Percentiles rank a stretch among this genome's conserved stretches.
Evolutionary conservation across 2,888 invertebrate genomes (phyloP).

Genomic region (Eupithecia exiguata): DNA sequence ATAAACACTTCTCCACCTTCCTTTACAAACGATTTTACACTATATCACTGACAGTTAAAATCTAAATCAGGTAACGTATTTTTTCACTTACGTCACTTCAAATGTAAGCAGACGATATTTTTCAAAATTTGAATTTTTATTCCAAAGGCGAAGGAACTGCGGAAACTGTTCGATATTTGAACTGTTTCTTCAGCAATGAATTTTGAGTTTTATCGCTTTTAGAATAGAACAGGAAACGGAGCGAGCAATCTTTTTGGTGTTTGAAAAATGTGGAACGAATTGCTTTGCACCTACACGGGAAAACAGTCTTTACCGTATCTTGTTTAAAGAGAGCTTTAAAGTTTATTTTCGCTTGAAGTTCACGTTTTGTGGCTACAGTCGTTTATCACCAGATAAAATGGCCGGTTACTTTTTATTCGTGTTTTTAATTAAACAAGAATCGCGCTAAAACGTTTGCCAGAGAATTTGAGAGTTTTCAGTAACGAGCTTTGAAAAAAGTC

Average conservation of each 20-base stretch:
- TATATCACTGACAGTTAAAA: slow-evolving; percentile 39
- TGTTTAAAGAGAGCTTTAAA: slow-evolving; percentile 34
- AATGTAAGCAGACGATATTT: slow-evolving; percentile 16
- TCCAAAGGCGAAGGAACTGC: slow-evolving; percentile 38
- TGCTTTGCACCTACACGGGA: slow-evolving; percentile 40
- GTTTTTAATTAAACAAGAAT: slow-evolving; percentile 80
- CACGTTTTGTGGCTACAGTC: slow-evolving; percentile 52
- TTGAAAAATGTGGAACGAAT: slow-evolving; percentile 53
- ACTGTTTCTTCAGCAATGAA: slow-evolving; percentile 58
- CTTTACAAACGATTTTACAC: slow-evolving; percentile 59
- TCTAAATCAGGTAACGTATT: slow-evolving; percentile 35
- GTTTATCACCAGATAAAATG: slow-evolving; percentile 80
- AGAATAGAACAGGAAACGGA: slow-evolving; percentile 78
- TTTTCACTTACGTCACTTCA: slow-evolving; percentile 36
- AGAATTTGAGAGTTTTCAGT: slow-evolving; percentile 71
- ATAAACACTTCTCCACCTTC: slow-evolving; percentile 75
- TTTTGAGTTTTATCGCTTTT: slow-evolving; percentile 72
- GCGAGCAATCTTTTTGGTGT: slow-evolving; percentile 63
- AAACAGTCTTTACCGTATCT: slow-evolving; percentile 40
- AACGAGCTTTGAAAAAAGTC: slow-evolving; percentile 53
- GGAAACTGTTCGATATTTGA: slow-evolving; percentile 24
- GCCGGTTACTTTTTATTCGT: slow-evolving; percentile 75
- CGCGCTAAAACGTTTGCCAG: slow-evolving; percentile 58
- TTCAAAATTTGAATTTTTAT: slow-evolving; percentile 33
- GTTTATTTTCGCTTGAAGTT: slow-evolving; percentile 50